Base-by-base conservation (phyloP, 2,797 vertebrate species). In the Mallotus villosus region DNA sequence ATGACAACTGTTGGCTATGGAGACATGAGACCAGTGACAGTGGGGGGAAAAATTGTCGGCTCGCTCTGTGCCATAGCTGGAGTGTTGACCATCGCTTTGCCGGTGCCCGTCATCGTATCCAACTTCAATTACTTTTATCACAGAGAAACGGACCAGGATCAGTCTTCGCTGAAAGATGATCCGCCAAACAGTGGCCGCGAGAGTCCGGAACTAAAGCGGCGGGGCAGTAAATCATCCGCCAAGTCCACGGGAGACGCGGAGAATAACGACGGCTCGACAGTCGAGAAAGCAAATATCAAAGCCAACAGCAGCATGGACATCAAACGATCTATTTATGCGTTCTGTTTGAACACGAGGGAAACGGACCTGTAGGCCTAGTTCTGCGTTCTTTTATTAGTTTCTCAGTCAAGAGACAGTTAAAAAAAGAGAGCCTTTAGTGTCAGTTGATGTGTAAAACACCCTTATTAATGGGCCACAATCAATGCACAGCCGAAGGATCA, bases 91-190 rank as follows among this genome's bases (percentile, higher is more conserved):
- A 98, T 99, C 4, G 97, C 97, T 25, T 87, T 99, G 4, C 97
- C 97, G 0, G 97, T 99, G 4, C 97, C 97, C 0, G 97, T 99
- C 79, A 99, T 99, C 0, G 97, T 98, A 0, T 98, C 97, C 79
- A 99, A 99, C 90, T 99, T 99, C 87, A 99, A 98, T 81, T 99
- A 99, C 90, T 99, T 99, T 90, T 99, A 98, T 84, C 97, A 99
- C 85, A 82, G 97, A 0, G 97, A 98, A 86, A 97, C 97, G 0
- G 97, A 99, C 80, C 95, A 96, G 0, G 97, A 97, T 37, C 96
- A 96, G 85, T 87, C 93, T 0, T 73, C 91, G 2, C 92, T 97
- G 67, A 96, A 95, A 78, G 96, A 98, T 0, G 95, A 97, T 14
- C 91, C 92, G 17, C 91, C 92, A 2, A 84, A 81, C 59, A 92